Percentiles rank a stretch among this genome's conserved stretches.
phyloP scores from a whole-genome alignment of 2,888 invertebrate genomes.

The Helicoverpa assulta region DNA sequence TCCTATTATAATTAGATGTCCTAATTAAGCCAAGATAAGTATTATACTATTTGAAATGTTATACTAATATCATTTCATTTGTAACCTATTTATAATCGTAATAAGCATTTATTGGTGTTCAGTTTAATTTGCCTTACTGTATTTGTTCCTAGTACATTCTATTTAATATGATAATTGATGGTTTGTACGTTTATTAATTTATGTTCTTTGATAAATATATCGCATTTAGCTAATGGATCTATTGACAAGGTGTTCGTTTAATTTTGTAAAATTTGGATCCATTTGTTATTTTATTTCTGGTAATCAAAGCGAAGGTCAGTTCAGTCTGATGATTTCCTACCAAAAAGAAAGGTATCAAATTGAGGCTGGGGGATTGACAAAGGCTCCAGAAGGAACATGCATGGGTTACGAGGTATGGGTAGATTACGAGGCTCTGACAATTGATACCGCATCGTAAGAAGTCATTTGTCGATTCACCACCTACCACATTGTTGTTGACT shows the following conservation, averaged over 20 bases:
- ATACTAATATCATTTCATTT: conserved; percentile 18
- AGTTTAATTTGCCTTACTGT: conserved; percentile 46
- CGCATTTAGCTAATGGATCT: conserved; percentile 44
- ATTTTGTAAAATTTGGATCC: conserved; percentile 18
- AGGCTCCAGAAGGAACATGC: no score
- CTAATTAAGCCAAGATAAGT: conserved; percentile 29
- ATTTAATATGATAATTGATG: conserved; percentile 22
- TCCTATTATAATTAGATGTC: conserved; percentile 32
- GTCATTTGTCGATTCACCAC: no score
- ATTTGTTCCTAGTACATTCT: conserved; percentile 60
- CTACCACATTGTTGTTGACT: no score
- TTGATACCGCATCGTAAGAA: no score
- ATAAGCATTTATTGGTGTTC: conserved; percentile 40
- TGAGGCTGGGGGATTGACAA: no score
- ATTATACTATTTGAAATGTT: conserved; percentile 23
- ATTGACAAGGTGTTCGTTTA: conserved; percentile 22
- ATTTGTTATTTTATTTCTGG: not conserved
- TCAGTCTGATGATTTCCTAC: no score
- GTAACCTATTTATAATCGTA: conserved; percentile 33
- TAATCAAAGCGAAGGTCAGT: not conserved
- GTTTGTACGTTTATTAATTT: conserved; percentile 48
- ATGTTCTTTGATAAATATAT: conserved; percentile 38
- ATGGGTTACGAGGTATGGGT: no score
- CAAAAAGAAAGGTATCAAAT: no score
- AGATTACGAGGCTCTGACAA: no score